Base-by-base conservation (phyloP, 2,797 vertebrate genomes). In the Neomorphus geoffroyi region DNA sequence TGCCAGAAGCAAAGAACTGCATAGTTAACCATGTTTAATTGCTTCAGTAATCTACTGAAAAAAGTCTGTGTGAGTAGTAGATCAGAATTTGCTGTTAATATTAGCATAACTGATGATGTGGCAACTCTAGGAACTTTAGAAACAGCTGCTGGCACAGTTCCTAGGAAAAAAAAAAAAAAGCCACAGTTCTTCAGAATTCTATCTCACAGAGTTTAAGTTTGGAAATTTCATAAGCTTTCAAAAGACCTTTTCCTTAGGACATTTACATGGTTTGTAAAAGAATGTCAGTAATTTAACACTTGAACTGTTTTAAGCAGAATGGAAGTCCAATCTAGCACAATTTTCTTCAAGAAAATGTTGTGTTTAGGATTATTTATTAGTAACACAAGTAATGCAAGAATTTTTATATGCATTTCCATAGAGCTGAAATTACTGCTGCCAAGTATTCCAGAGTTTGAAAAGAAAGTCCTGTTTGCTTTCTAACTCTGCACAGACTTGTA, bases 41-140 rank as follows among this genome's bases (percentile, higher is more conserved):
- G 75, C n/a, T 94, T 94, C 64, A 75, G 67, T 50, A 86, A 93
- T 90, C 37, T 72, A 48, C n/a, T 61, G 64, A 94, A 96, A 94
- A 80, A 94, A 92, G 90, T 26, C 50, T 74, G 66, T 58, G 67
- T 81, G 67, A 94, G 93, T 2, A 86, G 65, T 27, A 88, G 77
- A 87, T 89, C 50, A 87, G 50, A 92, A 83, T 92, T 95, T 89
- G 78, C 74, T 87, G 78, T 89, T 96, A 92, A 92, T 93, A 86
- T 84, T 91, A 92, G 82, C 73, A 60, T 66, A 96, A 93, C 87
- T 97, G 97, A 96, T 97, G 97, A 97, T 97, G 97, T 97, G 97
- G 97, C 97, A 97, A 96, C 83, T 84, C 81, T 15, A 97, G 86
- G 89, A 96, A 92, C 88, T 95, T 94, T 66, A 96, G 94, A 95